These are phyloP conservation scores for Rhynchomys soricoides DNA, from an alignment of 2,113 vertebrate genomes.

Conservation along the genomic window DNA sequence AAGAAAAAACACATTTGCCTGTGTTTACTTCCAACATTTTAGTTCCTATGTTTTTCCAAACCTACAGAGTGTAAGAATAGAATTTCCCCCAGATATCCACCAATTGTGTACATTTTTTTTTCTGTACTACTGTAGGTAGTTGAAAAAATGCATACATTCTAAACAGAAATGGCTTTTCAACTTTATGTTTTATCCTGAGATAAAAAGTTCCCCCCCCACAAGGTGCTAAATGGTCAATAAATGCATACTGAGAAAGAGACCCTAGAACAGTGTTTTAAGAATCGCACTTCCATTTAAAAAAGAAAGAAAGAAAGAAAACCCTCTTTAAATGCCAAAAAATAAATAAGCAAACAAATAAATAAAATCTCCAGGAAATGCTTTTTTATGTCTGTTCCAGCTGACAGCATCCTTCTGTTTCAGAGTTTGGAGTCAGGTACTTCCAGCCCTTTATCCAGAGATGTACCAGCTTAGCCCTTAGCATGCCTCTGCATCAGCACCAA, in stretches of 20 bases:
- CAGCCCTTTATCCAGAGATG: not conserved
- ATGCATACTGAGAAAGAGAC: not conserved
- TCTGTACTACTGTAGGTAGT: not conserved
- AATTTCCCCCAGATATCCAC: not conserved
- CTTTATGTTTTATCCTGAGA: not conserved
- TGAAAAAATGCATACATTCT: not conserved
- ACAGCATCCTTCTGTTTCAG: not conserved
- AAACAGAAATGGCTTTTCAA: not conserved
- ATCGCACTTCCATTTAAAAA: slow-evolving; percentile 9
- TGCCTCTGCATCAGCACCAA: too few species aligned
- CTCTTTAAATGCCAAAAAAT: not conserved
- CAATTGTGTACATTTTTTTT: not conserved
- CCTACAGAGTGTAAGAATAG: not conserved
- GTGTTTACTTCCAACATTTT: slow-evolving; percentile 25
- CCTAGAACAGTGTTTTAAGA: slow-evolving; percentile 12
- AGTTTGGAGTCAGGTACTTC: not conserved
- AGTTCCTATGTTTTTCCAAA: not conserved
- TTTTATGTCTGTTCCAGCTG: not conserved
- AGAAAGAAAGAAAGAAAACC: not conserved
- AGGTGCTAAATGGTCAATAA: not conserved
- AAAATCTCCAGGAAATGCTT: not conserved
- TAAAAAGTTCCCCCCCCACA: not conserved
- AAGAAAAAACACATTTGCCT: not conserved
- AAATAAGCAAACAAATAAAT: not conserved
- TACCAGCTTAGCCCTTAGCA: not conserved